These are phyloP conservation scores for Oscheius sp. DNA, from an alignment of 2,888 invertebrate genomes.

Conservation along the genomic window DNA sequence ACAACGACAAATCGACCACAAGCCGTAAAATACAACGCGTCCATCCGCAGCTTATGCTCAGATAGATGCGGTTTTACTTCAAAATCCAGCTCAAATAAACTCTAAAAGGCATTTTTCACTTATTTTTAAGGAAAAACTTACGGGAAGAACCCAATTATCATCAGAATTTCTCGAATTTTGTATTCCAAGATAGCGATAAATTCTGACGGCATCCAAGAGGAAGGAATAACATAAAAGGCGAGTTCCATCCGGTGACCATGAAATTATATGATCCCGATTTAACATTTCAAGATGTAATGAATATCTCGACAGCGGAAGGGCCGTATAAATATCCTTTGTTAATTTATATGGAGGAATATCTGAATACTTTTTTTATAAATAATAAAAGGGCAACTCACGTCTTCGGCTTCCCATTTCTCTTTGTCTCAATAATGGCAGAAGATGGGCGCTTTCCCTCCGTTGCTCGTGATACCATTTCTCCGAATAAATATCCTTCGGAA, in stretches of 20 bases:
- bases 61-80: conserved; percentile 13
- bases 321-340: conserved; percentile 15
- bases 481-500: neutral
- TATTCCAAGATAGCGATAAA: conserved; percentile 32
- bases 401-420: conserved; percentile 14
- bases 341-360: conserved; percentile 5
- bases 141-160: neutral
- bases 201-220: neutral
- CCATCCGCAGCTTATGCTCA: conserved; percentile 1
- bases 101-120: neutral
- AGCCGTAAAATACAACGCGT: conserved; percentile 1
- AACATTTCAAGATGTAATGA: conserved; percentile 1
- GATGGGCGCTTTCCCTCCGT: neutral
- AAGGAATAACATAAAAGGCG: conserved; percentile 11
- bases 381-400: neutral
- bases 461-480: conserved; percentile 5
- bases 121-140: neutral
- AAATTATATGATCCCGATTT: conserved; percentile 12
- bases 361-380: neutral
- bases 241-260: conserved; percentile 38
- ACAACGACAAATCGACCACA: neutral
- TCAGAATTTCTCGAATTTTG: neutral
- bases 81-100: conserved; percentile 2
- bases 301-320: conserved; percentile 5
- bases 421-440: neutral